Evolutionary conservation across 2,797 vertebrate species (phyloP), one percentile per base, ranked within the genome.

Genomic region (Manis javanica): DNA sequence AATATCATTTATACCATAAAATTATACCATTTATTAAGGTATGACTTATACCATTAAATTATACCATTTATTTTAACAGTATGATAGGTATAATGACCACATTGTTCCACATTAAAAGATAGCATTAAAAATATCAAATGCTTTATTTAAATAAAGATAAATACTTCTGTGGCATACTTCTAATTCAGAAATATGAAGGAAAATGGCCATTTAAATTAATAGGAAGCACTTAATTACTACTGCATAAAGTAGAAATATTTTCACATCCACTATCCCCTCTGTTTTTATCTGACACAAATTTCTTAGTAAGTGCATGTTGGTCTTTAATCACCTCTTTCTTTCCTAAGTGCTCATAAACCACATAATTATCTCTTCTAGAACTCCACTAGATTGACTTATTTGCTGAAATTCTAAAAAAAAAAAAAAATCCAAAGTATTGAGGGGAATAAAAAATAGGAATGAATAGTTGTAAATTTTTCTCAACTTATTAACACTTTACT

Each of bases 131-230:
- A 88, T 9, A 69, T 34, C 46, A 87, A 95, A 96, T 82, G n/a
- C 39, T 92, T 96, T 85, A 26, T 79, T 92, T 66, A 94, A 87
- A 89, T 87, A 89, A 93, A 86, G 51, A 89, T 66, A 95, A 87
- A 74, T 90, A 77, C 8, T 23, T 87, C 24, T 86, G 75, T 46
- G 66, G 49, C 37, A 86, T 61, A 51, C 39, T 23, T 84, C 42
- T 78, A 87, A 85, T 46, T 87, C 49, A 93, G 42, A 94, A 93
- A 95, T 64, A 90, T 31, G 9, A 81, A 90, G 72, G 78, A 96
- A 95, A 91, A 53, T 63, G 53, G 4, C 14, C 19, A 93, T 90
- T 90, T 64, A 87, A 39, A 86, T 46, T 46, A 94, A 51, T 55
- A 96, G 78, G 66, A 93, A 66, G 95, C 57, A 90, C 68, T 90